phyloP scores from a whole-genome alignment of 2,797 vertebrate genomes.

The Apogon hyalosoma region DNA sequence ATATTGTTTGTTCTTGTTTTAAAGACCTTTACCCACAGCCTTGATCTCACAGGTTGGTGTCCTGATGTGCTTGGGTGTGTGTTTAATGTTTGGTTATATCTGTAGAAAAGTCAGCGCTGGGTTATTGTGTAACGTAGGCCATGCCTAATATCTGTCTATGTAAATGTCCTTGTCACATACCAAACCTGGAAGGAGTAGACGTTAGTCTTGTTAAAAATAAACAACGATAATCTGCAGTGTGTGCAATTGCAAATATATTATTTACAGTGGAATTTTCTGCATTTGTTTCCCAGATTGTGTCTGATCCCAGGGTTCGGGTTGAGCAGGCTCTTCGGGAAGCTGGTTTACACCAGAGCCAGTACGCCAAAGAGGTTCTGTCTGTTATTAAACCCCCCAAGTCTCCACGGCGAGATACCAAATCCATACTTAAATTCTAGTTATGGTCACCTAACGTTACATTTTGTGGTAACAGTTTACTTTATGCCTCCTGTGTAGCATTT shows the following conservation, averaged over 20 bases:
- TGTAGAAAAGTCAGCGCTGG: constrained; percentile 7
- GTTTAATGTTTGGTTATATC: constrained; percentile 25
- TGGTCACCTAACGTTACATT: neutral
- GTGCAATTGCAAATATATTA: constrained; percentile 24
- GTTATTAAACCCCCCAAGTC: constrained; percentile 87
- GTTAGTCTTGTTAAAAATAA: constrained; percentile 29
- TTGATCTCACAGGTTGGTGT: constrained; percentile 58
- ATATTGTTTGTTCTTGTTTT: constrained; percentile 55
- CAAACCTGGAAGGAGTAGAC: constrained; percentile 27
- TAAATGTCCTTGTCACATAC: constrained; percentile 12
- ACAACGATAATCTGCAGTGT: neutral
- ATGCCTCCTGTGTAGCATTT: too few relatives aligned
- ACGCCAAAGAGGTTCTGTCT: constrained; percentile 89
- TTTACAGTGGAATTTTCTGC: constrained; percentile 15
- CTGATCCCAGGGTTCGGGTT: constrained; percentile 90
- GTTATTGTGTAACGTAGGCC: constrained; percentile 40
- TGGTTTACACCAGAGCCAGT: constrained; percentile 89
- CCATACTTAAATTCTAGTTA: constrained; percentile 79
- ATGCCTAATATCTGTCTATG: constrained; percentile 37
- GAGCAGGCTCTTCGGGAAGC: constrained; percentile 91
- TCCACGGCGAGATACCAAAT: constrained; percentile 90
- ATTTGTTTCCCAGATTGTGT: constrained; percentile 87
- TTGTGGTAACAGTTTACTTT: neutral
- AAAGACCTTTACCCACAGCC: constrained; percentile 34
- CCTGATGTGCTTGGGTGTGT: constrained; percentile 19